Percentiles rank a stretch among this genome's conserved stretches.
phyloP scores from a whole-genome alignment of 2,888 invertebrate species.

The Melanostoma scalare region DNA sequence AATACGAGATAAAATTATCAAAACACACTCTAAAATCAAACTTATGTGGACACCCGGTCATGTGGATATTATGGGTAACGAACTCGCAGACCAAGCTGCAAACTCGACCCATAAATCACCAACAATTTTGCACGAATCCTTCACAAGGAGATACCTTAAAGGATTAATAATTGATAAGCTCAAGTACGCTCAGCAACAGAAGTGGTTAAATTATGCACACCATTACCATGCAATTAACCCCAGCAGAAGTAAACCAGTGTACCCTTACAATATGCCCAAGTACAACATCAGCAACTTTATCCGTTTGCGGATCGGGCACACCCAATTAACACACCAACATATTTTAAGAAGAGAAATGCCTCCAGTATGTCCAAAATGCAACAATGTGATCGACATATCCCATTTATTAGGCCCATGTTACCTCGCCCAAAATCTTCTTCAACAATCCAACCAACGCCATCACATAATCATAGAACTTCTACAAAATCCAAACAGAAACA shows the following conservation, averaged over 20 bases:
- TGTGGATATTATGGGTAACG: constrained; percentile 14
- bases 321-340: background rate
- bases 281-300: too few relatives aligned
- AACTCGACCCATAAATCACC: constrained; percentile 2
- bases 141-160: too few relatives aligned
- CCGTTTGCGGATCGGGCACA: too few relatives aligned
- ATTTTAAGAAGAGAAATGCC: background rate
- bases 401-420: background rate
- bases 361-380: background rate
- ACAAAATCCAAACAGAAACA: background rate
- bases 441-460: background rate
- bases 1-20: background rate
- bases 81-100: constrained; percentile 20
- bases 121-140: background rate
- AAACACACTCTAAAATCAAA: constrained; percentile 7
- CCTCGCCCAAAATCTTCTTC: background rate
- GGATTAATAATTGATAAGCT: too few relatives aligned
- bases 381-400: background rate
- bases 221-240: too few relatives aligned
- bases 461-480: background rate
- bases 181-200: too few relatives aligned
- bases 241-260: too few relatives aligned
- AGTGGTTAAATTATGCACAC: too few relatives aligned
- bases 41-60: constrained; percentile 22
- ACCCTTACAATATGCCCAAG: too few relatives aligned